Evolutionary conservation across 2,888 invertebrate species (phyloP).

Genomic region (Deilephila elpenor): DNA sequence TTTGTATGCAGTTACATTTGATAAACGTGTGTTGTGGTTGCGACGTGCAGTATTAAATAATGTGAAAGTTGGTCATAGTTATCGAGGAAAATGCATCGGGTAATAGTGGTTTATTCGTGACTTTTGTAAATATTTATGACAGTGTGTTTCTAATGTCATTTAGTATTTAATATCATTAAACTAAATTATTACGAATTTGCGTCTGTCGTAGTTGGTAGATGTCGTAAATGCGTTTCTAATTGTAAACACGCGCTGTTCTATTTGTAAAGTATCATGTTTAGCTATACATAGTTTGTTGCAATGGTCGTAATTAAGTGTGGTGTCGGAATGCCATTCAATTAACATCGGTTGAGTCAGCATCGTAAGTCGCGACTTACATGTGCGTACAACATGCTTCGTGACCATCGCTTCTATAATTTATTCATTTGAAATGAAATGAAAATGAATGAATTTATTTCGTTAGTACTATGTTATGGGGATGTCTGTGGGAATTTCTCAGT

Average conservation of each 20-base stretch:
- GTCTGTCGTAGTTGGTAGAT: background rate
- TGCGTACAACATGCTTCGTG: conserved; percentile 16
- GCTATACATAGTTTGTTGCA: conserved; percentile 33
- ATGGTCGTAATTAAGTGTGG: conserved; percentile 37
- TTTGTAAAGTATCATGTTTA: conserved; percentile 23
- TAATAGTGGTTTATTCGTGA: too few species aligned
- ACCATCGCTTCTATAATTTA: conserved; percentile 26
- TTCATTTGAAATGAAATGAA: too few species aligned
- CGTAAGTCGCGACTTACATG: conserved; percentile 29
- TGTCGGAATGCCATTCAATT: conserved; percentile 44
- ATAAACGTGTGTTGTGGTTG: background rate
- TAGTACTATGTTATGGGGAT: background rate
- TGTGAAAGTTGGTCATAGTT: background rate
- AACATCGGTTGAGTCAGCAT: conserved; percentile 41
- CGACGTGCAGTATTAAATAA: background rate
- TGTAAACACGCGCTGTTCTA: conserved; percentile 16
- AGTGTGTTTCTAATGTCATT: background rate
- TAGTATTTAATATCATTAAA: background rate
- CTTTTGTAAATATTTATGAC: too few species aligned
- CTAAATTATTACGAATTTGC: background rate
- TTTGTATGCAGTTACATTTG: conserved; percentile 14
- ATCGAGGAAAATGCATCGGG: background rate
- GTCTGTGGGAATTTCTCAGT: too few species aligned
- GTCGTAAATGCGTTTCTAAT: conserved; percentile 23
- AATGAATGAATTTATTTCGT: too few species aligned